Percentiles rank a stretch among this genome's conserved stretches.
Conservation (phyloP, 2,113 vertebrate genomes). For the Myotis davidii region DNA sequence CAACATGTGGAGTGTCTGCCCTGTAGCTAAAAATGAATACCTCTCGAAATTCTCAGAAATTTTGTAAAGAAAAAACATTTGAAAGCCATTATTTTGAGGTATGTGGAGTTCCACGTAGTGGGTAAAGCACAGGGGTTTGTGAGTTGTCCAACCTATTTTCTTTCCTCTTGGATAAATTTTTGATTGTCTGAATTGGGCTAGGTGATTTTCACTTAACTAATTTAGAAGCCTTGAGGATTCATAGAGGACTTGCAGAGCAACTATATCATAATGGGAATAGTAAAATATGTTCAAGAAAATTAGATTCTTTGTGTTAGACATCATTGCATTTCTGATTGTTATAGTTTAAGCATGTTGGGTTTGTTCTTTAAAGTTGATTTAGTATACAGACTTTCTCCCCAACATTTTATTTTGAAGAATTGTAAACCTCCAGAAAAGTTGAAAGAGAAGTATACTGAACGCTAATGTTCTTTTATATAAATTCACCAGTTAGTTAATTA, state of each 20-base stretch:
- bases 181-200: not conserved
- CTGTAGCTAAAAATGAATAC: not conserved
- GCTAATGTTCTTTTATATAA: not conserved
- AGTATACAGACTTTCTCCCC: not conserved
- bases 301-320: not conserved
- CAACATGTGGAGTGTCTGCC: not conserved
- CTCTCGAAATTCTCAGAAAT: constrained; percentile 26
- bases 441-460: constrained; percentile 1
- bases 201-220: not conserved
- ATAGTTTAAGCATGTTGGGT: not conserved
- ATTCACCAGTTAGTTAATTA: not conserved
- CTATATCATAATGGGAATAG: not conserved
- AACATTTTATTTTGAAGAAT: constrained; percentile 37
- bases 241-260: constrained; percentile 20
- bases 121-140: not conserved
- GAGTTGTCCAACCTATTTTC: constrained; percentile 26
- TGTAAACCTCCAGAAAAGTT: not conserved
- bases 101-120: not conserved
- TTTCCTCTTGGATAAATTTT: not conserved
- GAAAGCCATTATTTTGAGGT: not conserved
- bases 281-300: constrained; percentile 31
- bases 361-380: constrained; percentile 9
- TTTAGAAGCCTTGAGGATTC: not conserved
- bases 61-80: constrained; percentile 1
- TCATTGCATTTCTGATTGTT: constrained; percentile 4